These are phyloP conservation scores for Setophaga kirtlandii DNA, from an alignment of 2,113 vertebrate species.

Conservation along the genomic window DNA sequence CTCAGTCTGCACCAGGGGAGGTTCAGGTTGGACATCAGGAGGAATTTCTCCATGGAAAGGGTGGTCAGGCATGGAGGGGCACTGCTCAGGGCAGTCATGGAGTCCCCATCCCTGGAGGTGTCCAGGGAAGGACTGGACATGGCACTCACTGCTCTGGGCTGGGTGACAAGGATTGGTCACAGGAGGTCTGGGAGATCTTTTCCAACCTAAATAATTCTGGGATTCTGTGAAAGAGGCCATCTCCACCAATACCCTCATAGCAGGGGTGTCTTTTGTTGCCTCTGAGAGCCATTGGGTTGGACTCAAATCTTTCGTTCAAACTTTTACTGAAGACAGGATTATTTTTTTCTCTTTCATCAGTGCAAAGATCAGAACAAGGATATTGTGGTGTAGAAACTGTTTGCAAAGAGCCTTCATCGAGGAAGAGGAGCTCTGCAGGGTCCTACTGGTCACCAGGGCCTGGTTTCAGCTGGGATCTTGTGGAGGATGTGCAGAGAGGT, in stretches of 20 bases:
- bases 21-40: neutral
- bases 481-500: neutral
- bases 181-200: neutral
- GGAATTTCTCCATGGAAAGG: neutral
- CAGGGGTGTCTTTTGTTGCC: neutral
- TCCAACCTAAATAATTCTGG: neutral
- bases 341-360: neutral
- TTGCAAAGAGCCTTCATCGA: neutral
- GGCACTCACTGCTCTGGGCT: neutral
- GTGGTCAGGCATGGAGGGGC: no score
- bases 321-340: neutral
- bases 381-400: neutral
- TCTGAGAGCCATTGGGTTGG: neutral
- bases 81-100: neutral
- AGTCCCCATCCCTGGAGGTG: neutral
- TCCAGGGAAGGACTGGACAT: accelerated
- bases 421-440: neutral
- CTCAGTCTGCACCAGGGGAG: neutral
- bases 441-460: neutral
- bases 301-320: neutral
- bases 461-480: neutral
- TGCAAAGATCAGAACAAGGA: neutral
- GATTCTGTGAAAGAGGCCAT: neutral
- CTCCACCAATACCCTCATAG: neutral
- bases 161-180: accelerated